Conservation (phyloP, 37 sponge, comb jelly and placozoan genomes). For the Halisarca cf. caerulea region DNA sequence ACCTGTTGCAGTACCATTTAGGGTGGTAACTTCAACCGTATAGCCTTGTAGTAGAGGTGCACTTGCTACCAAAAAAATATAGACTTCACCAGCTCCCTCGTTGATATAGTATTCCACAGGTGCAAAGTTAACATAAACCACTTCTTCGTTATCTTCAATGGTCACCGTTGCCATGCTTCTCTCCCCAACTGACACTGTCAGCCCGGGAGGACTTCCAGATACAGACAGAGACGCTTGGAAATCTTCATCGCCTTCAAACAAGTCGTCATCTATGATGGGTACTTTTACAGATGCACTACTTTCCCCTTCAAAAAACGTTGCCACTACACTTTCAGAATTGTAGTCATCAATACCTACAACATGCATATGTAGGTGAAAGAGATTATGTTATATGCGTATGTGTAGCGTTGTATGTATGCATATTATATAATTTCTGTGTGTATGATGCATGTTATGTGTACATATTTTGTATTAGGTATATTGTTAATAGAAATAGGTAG, state of each 20-base stretch:
- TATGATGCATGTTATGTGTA: too few relatives aligned
- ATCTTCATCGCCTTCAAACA: conserved; percentile 16
- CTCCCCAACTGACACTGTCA: neutral
- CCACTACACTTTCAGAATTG: neutral
- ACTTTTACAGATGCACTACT: neutral
- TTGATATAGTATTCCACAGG: conserved; percentile 8
- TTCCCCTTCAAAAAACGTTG: conserved; percentile 13
- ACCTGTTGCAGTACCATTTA: conserved; percentile 17
- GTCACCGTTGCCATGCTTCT: conserved; percentile 1
- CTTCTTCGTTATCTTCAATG: conserved; percentile 51
- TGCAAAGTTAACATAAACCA: conserved; percentile 12
- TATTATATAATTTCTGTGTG: too few relatives aligned
- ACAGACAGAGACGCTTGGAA: conserved; percentile 16
- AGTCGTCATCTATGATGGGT: conserved; percentile 34
- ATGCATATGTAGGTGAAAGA: neutral
- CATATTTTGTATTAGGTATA: too few relatives aligned
- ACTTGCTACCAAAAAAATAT: neutral
- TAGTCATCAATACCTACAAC: conserved; percentile 5
- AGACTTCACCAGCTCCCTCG: neutral
- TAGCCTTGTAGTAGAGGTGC: neutral
- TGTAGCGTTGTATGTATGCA: too few relatives aligned
- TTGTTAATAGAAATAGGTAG: too few relatives aligned
- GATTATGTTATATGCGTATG: too few relatives aligned
- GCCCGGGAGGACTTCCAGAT: neutral
- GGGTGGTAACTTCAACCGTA: neutral